Evolutionary conservation across 2,888 invertebrate genomes (phyloP), one percentile per base, ranked within the genome.

Genomic region (Drosophila atripex): DNA sequence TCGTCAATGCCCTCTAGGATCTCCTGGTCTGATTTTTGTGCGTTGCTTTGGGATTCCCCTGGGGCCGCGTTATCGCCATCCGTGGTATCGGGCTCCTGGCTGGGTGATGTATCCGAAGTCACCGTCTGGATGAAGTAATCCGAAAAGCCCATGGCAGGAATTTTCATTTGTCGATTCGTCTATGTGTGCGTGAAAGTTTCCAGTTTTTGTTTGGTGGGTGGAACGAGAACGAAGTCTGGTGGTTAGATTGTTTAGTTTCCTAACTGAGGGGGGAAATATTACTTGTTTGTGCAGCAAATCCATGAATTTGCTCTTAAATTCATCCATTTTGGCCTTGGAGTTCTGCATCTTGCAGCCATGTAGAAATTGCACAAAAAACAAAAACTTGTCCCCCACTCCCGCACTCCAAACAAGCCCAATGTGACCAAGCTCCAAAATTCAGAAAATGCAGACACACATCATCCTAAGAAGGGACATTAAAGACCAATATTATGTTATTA

Each of bases 141-240:
- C 18, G 92, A 91, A 83, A 92, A 92, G 25, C 92, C 92, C 92
- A 92, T 92, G 21, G 91, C 89, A 76, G 92, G 92, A 61, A 92
- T 92, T 89, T 91, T 92, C 70, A 91, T 76, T 80, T 91, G 90
- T 25, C 91, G 89, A 80, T 90, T 90, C 50, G 88, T 88, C 89
- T 90, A 59, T 45, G 52, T 45, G 23, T 57, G 38, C 8, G 47
- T 23, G 18, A 32, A 46, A 43, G 25, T 41, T 18, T 52, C 23
- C 41, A 35, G 30, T 45, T 39, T 45, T 54, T 21, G 58, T 58
- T 58, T 63, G 30, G 45, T 46, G 56, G 28, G 35, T 28, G 35
- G 30, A 50, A 18, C 32, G 5, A 38, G 21, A 6, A n/a, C n/a
- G 25, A 53, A 28, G 3, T 7, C n/a, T 7, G 16, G 21, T 5